phyloP scores from a whole-genome alignment of 2,113 vertebrate species.

The Leucosticte australis region DNA sequence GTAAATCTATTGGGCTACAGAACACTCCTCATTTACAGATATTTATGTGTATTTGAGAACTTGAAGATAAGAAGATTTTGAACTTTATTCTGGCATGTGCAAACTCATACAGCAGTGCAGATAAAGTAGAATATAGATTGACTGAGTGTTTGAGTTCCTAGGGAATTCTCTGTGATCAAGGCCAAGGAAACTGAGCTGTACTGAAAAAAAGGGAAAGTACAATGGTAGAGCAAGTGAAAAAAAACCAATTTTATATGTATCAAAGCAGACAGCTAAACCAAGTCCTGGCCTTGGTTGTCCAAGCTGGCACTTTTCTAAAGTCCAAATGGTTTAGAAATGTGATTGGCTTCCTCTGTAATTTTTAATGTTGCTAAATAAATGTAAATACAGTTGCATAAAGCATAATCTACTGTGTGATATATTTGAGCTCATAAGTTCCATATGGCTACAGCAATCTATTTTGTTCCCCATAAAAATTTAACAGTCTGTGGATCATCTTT shows the following conservation, averaged over 20 bases:
- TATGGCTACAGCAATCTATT: not conserved
- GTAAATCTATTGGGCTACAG: not conserved
- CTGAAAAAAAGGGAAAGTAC: not conserved
- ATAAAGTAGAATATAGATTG: not conserved
- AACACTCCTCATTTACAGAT: not conserved
- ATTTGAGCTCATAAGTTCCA: not conserved
- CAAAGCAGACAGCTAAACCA: not conserved
- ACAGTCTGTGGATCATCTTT: not conserved
- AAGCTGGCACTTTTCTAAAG: not conserved
- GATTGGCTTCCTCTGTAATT: not conserved
- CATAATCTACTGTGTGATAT: not conserved
- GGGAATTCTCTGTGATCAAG: not conserved
- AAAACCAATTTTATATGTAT: not conserved
- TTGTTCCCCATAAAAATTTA: not conserved
- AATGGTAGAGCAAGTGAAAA: not conserved
- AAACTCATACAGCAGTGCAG: not conserved
- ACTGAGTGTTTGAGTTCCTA: not conserved
- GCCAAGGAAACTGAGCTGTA: not conserved
- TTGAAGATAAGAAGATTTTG: not conserved
- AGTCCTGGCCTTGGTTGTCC: not conserved
- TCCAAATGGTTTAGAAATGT: not conserved
- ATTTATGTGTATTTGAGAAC: not conserved
- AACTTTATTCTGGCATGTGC: not conserved
- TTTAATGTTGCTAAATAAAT: not conserved
- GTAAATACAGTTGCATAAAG: not conserved